Evolutionary conservation across 1,140 invertebrate species (phyloP).

Genomic region (Dendroctonus ponderosae): DNA sequence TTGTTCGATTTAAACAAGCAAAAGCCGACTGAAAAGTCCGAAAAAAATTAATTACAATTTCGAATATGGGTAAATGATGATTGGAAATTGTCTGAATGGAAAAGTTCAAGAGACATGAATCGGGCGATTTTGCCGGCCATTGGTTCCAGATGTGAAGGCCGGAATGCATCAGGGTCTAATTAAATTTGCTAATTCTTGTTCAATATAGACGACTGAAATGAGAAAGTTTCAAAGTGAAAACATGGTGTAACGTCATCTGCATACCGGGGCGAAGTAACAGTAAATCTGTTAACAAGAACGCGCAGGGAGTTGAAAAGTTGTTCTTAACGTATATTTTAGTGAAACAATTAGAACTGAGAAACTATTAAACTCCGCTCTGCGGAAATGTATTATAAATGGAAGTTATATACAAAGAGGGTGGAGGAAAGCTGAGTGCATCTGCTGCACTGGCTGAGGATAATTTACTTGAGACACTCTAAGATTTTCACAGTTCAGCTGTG

Average conservation of each 20-base stretch:
- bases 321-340: constrained; percentile 26
- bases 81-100: no score
- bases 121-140: no score
- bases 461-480: constrained; percentile 29
- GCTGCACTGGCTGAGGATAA: constrained; percentile 22
- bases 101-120: no score
- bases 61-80: no score
- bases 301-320: constrained; percentile 27
- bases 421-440: constrained; percentile 25
- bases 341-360: constrained; percentile 29
- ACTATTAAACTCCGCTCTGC: constrained; percentile 30
- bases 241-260: constrained; percentile 10
- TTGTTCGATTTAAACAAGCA: no score
- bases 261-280: constrained; percentile 11
- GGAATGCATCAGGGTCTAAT: no score
- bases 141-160: no score
- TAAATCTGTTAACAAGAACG: constrained; percentile 31
- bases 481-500: constrained; percentile 19
- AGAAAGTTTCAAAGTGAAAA: no score
- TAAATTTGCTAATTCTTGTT: no score
- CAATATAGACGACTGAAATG: no score
- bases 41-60: no score
- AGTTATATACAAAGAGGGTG: constrained; percentile 26
- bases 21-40: no score
- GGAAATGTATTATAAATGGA: constrained; percentile 32